Evolutionary conservation across 2,888 invertebrate genomes (phyloP).

Genomic region (Idaea aversata): DNA sequence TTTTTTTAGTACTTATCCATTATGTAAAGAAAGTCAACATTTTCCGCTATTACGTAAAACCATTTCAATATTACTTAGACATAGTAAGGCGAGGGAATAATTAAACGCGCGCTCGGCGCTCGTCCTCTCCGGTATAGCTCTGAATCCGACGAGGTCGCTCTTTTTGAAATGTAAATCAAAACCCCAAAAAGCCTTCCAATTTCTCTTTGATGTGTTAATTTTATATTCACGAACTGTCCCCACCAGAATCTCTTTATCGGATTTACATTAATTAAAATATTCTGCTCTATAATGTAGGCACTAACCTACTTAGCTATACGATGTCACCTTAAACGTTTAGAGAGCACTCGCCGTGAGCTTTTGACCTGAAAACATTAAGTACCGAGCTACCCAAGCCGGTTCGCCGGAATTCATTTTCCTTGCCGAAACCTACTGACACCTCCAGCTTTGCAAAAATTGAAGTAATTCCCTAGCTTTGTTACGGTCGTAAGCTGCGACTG

Average conservation of each 20-base stretch:
- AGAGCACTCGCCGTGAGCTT: conserved; percentile 5
- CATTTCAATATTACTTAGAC: background rate
- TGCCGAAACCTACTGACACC: background rate
- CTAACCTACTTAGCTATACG: background rate
- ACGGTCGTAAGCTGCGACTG: background rate
- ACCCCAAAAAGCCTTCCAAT: conserved; percentile 59
- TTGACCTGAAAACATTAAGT: conserved; percentile 1
- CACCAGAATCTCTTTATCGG: conserved; percentile 48
- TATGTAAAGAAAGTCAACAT: background rate
- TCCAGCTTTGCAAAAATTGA: background rate
- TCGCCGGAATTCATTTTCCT: background rate
- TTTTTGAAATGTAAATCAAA: conserved; percentile 76
- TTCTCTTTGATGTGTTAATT: conserved; percentile 75
- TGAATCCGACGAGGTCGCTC: conserved; percentile 43
- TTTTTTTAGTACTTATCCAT: background rate
- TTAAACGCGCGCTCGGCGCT: conserved; percentile 22
- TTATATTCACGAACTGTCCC: conserved; percentile 49
- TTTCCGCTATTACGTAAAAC: conserved; percentile 2
- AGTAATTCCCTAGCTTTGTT: background rate
- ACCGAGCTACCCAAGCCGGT: background rate
- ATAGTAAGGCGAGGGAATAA: conserved; percentile 20
- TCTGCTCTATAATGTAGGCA: conserved; percentile 13
- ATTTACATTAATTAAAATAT: conserved; percentile 57
- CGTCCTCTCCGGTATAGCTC: conserved; percentile 29
- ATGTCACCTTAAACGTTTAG: conserved; percentile 13